Evolutionary conservation across 2,113 vertebrate genomes (phyloP).

Genomic region (Zapus hudsonius): DNA sequence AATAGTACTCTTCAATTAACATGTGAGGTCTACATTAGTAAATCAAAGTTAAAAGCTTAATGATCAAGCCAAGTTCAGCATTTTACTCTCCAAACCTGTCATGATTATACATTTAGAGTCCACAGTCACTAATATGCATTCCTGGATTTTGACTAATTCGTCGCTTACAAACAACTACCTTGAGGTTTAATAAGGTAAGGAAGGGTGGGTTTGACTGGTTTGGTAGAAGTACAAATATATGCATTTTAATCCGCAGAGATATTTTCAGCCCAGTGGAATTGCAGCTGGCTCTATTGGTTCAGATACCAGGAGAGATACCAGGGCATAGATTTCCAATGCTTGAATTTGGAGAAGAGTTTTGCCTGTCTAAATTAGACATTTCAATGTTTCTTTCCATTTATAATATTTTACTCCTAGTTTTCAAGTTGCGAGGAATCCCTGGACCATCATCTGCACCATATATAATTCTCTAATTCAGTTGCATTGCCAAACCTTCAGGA

Average conservation of each 20-base stretch:
- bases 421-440: neutral
- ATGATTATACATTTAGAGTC: constrained; percentile 73
- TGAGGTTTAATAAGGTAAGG: neutral
- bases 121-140: constrained; percentile 18
- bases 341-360: constrained; percentile 1
- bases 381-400: neutral
- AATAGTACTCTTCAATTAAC: constrained; percentile 79
- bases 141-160: neutral
- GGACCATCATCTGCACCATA: neutral
- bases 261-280: neutral
- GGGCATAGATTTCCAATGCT: neutral
- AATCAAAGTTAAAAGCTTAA: constrained; percentile 83
- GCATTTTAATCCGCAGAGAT: neutral
- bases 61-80: constrained; percentile 72
- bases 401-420: neutral
- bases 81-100: constrained; percentile 70
- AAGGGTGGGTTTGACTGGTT: neutral
- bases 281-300: neutral
- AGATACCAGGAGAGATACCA: neutral
- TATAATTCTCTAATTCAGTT: neutral
- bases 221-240: neutral
- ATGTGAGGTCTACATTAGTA: constrained; percentile 77
- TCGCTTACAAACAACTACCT: neutral
- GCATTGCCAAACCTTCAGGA: neutral
- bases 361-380: neutral